Evolutionary conservation across 2,113 vertebrate species (phyloP), one percentile per base, ranked within the genome.

Genomic region (Theropithecus gelada): DNA sequence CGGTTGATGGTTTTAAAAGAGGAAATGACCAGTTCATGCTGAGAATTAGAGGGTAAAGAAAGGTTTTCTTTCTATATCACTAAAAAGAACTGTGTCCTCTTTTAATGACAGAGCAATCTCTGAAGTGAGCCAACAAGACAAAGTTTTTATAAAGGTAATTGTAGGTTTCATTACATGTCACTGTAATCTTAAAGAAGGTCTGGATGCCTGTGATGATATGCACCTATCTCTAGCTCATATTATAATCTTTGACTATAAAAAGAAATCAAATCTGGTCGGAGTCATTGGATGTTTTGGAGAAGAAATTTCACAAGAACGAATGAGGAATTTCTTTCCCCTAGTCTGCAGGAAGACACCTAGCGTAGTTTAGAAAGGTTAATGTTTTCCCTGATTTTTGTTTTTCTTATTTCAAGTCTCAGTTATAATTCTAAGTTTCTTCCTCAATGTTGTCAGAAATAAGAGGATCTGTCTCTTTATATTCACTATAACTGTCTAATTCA

Each of bases 271-370:
- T 92, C 61, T 85, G 75, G 72, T 32, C 45, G 55, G 40, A 52
- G 80, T 86, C 76, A 90, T 92, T 38, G 40, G 35, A 78, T 32
- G 25, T 83, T 61, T 92, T 89, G 1, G 9, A 43, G 18, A 12
- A 87, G 18, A 93, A 83, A 43, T 86, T 92, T 50, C 73, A 86
- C 4, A 79, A 66, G 30, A 96, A 43, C 18, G 96, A 76, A 90
- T 72, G 43, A 52, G 75, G 11, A 85, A 14, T 50, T 66, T 55
- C 66, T 40, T 70, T 30, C 11, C 22, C 76, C 40, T 64, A 11
- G 9, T 86, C 18, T 89, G 1, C 32, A 83, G 32, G 45, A 59
- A 59, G 55, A 50, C 66, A 12, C 38, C 45, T 61, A 32, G 18
- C 27, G 27, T 13, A 59, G 25, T 52, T 14, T 10, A 48, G 20